Evolutionary conservation across 2,113 vertebrate genomes (phyloP).

Genomic region (Cathartes aura): DNA sequence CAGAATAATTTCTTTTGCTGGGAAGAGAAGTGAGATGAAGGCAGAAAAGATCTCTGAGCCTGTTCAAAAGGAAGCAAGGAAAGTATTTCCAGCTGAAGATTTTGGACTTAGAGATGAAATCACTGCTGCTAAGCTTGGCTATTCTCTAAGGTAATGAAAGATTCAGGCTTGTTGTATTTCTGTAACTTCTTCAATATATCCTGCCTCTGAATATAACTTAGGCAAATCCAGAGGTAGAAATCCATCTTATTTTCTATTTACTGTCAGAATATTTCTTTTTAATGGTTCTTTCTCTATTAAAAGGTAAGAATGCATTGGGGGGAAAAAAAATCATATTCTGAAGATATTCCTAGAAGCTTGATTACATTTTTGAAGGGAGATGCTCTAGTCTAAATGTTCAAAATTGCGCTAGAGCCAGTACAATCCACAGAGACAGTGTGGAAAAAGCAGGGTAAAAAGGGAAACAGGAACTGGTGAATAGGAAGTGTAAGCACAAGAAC

Average conservation of each 20-base stretch:
- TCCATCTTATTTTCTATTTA: neutral
- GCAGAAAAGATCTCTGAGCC: neutral
- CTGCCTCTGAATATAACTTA: conserved; percentile 12
- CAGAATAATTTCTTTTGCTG: neutral
- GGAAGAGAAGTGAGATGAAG: neutral
- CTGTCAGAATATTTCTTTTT: conserved; percentile 17
- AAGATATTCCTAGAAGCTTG: neutral
- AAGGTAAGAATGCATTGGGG: neutral
- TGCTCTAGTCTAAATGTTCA: neutral
- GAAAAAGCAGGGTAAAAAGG: neutral
- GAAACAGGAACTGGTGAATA: neutral
- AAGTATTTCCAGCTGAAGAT: conserved; percentile 39
- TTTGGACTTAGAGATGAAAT: conserved; percentile 48
- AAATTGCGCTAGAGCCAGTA: neutral
- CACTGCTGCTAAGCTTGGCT: conserved; percentile 23
- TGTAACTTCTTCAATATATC: neutral
- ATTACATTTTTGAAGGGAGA: neutral
- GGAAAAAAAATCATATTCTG: neutral
- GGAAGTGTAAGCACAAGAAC: neutral
- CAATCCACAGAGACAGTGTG: neutral
- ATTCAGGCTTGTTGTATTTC: conserved; percentile 39
- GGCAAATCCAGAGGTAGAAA: neutral
- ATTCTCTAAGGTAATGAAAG: conserved; percentile 58
- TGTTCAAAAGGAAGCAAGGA: conserved; percentile 2
- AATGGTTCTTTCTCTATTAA: neutral